Base-by-base conservation (phyloP, 64 coral and sea anemone genomes). In the Anthopleura sola region DNA sequence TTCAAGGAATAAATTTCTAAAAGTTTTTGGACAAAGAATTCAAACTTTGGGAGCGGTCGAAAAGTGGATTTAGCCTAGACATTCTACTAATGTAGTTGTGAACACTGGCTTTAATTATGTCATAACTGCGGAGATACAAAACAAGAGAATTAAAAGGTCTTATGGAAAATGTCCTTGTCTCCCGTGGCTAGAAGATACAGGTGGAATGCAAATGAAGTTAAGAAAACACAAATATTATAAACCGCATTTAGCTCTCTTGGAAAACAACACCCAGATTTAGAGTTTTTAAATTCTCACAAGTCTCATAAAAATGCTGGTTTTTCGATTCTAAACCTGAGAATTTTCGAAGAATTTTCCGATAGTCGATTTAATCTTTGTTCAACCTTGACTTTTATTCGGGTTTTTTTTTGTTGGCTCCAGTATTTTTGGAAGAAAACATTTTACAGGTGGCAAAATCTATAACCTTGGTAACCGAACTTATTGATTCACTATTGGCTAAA, bases 361-460 rank as follows among this genome's bases (percentile, higher is more conserved):
- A 8, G 58, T 71, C 66, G n/a, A 34, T 32, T 11, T 71, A 71
- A 71, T 71, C 66, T 71, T 71, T 71, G 26, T 71, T 71, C 26
- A 71, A 29, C 13, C 66, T 71, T 71, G 66, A 71, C 66, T 71
- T 71, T 71, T 71, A 71, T 71, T 71, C 66, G 29, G n/a, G n/a
- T n/a, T n/a, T 53, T 15, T 32, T 71, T 71, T 36, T 8, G 40
- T 44, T 71, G 29, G 31, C 66, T 71, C 66, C 5, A 66, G 13
- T 31, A 71, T 71, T 71, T 28, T 71, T 71, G 66, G 2, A 32
- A 2, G 28, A 23, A n/a, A n/a, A 29, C 3, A 28, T 26, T 77
- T 77, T 77, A 40, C 75, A 33, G 75, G 75, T 77, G 75, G 36
- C 75, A 37, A 26, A 37, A 77, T 37, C 37, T 20, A 77, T 40